Evolutionary conservation across 2,797 vertebrate genomes (phyloP), one percentile per base, ranked within the genome.

Genomic region (Hyperoplus lanceolatus): DNA sequence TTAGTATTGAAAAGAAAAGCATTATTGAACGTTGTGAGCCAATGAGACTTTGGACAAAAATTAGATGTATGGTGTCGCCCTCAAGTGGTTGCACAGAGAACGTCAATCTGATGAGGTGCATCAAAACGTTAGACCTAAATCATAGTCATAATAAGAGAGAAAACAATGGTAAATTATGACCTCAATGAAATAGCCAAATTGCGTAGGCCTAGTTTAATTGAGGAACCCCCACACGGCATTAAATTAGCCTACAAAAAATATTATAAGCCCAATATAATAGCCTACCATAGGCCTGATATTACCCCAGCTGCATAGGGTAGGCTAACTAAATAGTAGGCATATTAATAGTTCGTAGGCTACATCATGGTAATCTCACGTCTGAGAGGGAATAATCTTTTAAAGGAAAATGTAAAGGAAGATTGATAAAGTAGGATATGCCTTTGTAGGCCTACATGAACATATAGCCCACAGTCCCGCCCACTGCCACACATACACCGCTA

Each of bases 61-160:
- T 91, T 85, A 73, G 16, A 55, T 82, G 89, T 92, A 76, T 76
- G 87, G 16, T 91, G 89, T 87, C 88, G 83, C 92, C 92, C 84
- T 73, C 94, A 71, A 61, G 81, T 83, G 94, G 92, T 83, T 3
- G 4, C 29, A 1, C 46, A 1, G 46, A 51, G 80, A 86, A 93
- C 72, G 85, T 59, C 6, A 82, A 16, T 45, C 39, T 43, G 39
- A 12, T 36, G 10, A 39, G 12, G 11, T 13, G 16, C 53, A 45
- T 3, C n/a, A 9, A 61, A 60, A 72, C 14, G 16, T 45, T 11
- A 15, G 13, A 5, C 15, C 46, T 7, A 58, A 73, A 61, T 38
- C 36, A 8, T 3, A 11, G 11, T n/a, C 3, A 54, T 42, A 55
- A 42, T 9, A 54, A 54, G 21, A 1, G 29, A 6, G 42, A 43